phyloP scores from a whole-genome alignment of 2,113 vertebrate species.

The Tupaia tana region DNA sequence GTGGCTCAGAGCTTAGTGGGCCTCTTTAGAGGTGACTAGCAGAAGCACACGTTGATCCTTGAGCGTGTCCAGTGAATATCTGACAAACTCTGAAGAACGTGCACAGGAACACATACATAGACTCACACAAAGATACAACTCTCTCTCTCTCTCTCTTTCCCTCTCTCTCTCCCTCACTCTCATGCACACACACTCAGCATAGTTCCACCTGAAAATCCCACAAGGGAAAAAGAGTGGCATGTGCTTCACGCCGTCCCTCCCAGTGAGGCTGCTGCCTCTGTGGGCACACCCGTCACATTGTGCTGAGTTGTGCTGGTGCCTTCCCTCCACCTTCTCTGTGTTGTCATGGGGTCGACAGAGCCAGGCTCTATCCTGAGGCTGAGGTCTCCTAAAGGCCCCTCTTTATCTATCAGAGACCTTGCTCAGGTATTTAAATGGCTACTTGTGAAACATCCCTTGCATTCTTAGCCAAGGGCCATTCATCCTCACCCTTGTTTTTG shows the following conservation, averaged over 20 bases:
- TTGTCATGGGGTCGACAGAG: not conserved
- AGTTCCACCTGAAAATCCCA: not conserved
- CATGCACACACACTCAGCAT: not conserved
- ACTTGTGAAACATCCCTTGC: not conserved
- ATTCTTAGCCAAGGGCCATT: not conserved
- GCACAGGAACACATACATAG: not conserved
- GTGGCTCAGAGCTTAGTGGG: not conserved
- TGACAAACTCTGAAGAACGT: not conserved
- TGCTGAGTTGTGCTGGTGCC: not conserved
- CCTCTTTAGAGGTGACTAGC: not conserved
- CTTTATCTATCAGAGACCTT: not conserved
- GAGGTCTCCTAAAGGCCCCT: not conserved
- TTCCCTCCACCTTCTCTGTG: not conserved
- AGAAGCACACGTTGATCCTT: not conserved
- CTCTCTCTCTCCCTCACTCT: no score
- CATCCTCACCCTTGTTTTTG: not conserved
- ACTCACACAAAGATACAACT: not conserved
- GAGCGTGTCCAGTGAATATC: not conserved
- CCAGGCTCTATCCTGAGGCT: not conserved
- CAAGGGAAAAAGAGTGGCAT: not conserved
- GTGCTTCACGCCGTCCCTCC: not conserved
- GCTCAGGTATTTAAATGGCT: not conserved
- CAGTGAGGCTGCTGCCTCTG: not conserved
- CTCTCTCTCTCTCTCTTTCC: no score
- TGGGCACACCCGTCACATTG: not conserved